A percentile compares a stretch with the other conserved stretches of the same genome.
These are phyloP conservation scores for Pseudomyrmex concolor DNA, from an alignment of 1,140 invertebrate species.

Conservation along the genomic window DNA sequence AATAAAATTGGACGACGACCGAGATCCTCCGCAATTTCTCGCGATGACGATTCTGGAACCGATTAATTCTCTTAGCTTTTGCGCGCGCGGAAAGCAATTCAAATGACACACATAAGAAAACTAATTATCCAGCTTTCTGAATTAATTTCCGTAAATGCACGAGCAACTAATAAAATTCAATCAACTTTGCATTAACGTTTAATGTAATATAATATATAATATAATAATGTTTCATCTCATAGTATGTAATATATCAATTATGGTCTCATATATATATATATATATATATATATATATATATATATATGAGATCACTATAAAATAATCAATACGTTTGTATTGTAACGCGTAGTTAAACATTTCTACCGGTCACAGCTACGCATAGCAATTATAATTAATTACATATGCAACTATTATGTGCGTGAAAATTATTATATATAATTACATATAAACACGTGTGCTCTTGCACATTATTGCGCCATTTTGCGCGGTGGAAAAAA, in stretches of 20 bases:
- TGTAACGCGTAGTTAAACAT: conserved; percentile 4
- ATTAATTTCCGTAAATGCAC: neutral
- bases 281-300: neutral
- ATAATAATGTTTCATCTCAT: conserved; percentile 2
- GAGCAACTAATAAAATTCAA: conserved; percentile 1
- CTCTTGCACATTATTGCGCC: neutral
- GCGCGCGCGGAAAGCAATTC: neutral
- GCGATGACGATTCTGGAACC: conserved; percentile 31
- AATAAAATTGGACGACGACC: conserved; percentile 5
- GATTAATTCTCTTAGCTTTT: conserved; percentile 22
- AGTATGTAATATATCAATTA: conserved; percentile 39
- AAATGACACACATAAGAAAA: neutral
- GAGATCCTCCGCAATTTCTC: neutral
- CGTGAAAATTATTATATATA: neutral
- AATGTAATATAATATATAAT: neutral
- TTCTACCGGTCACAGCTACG: too few species aligned
- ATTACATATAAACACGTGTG: neutral
- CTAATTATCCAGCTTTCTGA: neutral
- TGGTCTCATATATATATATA: neutral
- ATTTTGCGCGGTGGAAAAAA: neutral
- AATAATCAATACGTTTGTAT: conserved; percentile 45
- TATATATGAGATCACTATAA: conserved; percentile 21
- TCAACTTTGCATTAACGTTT: conserved; percentile 3
- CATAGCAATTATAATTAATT: neutral
- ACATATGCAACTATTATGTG: neutral